A percentile compares a stretch with the other conserved stretches of the same genome.
phyloP scores from a whole-genome alignment of 2,888 invertebrate species.

The Agapostemon virescens region DNA sequence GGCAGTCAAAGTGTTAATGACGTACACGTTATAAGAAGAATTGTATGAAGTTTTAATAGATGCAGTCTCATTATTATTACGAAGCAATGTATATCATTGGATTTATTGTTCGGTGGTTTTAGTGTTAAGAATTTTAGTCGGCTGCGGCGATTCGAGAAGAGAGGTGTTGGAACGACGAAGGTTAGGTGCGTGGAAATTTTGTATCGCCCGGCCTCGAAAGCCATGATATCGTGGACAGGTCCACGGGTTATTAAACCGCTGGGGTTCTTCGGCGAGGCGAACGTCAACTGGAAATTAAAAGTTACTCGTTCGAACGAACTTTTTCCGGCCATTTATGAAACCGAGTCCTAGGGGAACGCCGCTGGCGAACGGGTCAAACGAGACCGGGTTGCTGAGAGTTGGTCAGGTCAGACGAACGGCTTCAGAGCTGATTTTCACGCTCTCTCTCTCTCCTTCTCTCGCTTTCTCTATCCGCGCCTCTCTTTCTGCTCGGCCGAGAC shows the following conservation, averaged over 20 bases:
- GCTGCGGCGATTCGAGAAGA: too few species aligned
- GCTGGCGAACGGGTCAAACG: conserved; percentile 36
- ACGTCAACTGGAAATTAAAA: conserved; percentile 68
- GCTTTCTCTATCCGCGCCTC: background rate
- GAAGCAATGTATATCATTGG: too few species aligned
- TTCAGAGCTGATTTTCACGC: background rate
- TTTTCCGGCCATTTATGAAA: conserved; percentile 61
- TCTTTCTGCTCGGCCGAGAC: background rate
- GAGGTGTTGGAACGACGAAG: conserved; percentile 35
- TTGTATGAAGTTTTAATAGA: too few species aligned
- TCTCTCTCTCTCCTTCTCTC: background rate
- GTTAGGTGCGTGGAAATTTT: conserved; percentile 48
- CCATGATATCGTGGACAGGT: conserved; percentile 35
- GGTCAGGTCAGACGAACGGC: conserved; percentile 20
- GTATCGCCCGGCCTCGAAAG: conserved; percentile 51
- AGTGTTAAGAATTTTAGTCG: too few species aligned
- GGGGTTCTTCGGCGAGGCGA: conserved; percentile 45
- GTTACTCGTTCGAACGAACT: conserved; percentile 57
- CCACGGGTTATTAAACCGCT: conserved; percentile 58
- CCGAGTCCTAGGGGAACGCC: conserved; percentile 32
- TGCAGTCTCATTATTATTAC: too few species aligned
- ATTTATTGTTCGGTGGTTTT: too few species aligned
- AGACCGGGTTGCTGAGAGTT: conserved; percentile 33
- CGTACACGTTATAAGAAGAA: too few species aligned
- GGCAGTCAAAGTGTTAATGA: too few species aligned